Percentiles rank a stretch among this genome's conserved stretches.
Conservation (phyloP, 2,113 vertebrate genomes). For the Xerus inauris region DNA sequence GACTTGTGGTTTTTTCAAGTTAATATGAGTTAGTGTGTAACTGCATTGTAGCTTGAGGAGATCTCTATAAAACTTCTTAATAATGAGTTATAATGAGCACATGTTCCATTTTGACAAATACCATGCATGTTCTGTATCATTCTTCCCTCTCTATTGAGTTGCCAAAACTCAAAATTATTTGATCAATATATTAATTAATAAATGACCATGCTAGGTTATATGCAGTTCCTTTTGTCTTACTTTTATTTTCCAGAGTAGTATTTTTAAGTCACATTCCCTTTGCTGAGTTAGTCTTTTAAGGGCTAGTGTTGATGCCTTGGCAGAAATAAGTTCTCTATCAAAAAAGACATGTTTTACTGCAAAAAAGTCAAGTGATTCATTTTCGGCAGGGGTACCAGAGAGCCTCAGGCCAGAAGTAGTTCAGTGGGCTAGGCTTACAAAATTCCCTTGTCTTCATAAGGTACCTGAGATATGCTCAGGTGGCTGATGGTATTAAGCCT, state of each 20-base stretch:
- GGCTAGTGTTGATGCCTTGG: background rate
- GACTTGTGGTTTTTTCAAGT: background rate
- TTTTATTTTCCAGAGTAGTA: background rate
- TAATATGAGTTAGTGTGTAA: background rate
- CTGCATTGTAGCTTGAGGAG: background rate
- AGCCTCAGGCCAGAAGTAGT: background rate
- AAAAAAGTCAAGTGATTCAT: background rate
- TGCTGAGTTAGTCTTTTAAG: background rate
- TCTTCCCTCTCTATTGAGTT: background rate
- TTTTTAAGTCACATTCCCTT: background rate
- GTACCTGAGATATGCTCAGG: background rate
- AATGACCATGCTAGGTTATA: background rate
- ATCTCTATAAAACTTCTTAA: background rate
- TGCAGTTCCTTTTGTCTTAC: background rate
- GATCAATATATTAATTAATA: background rate
- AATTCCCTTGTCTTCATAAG: background rate
- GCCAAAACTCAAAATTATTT: slow-evolving; percentile 19
- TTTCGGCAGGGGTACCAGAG: background rate
- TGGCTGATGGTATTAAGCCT: background rate
- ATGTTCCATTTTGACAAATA: background rate
- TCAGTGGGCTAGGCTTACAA: background rate
- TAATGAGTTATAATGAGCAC: background rate
- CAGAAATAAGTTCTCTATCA: background rate
- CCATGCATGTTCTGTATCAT: background rate
- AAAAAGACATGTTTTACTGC: background rate